Evolutionary conservation across 2,888 invertebrate species (phyloP).

Genomic region (Mycalesis mineus): DNA sequence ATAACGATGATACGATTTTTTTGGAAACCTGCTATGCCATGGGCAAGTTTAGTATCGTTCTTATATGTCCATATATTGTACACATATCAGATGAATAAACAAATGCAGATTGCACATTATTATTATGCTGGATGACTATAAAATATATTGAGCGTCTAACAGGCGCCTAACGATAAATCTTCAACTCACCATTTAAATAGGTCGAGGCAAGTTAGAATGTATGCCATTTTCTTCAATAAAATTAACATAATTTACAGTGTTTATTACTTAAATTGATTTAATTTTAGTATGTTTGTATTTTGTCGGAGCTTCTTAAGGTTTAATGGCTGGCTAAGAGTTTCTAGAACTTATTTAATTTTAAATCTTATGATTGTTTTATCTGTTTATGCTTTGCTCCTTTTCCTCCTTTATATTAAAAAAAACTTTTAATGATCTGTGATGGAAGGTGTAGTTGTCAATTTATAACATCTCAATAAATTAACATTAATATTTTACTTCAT

Average conservation of each 20-base stretch:
- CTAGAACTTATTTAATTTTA: not conserved
- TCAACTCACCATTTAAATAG: constrained; percentile 1
- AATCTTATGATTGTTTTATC: not conserved
- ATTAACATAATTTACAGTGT: constrained; percentile 1
- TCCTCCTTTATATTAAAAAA: no score
- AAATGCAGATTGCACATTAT: not conserved
- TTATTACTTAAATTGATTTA: constrained; percentile 1
- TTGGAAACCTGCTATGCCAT: no score
- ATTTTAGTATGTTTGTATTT: not conserved
- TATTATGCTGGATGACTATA: not conserved
- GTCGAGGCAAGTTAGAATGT: constrained; percentile 13
- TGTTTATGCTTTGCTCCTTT: constrained; percentile 12
- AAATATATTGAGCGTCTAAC: not conserved
- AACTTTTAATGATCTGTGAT: no score
- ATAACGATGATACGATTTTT: no score
- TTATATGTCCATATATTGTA: no score
- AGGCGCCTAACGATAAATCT: not conserved
- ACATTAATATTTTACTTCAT: no score
- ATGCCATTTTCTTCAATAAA: constrained; percentile 1
- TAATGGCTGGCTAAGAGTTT: not conserved
- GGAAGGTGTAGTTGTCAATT: no score
- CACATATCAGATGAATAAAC: no score
- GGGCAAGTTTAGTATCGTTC: no score
- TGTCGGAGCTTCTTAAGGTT: not conserved
- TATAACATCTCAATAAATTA: no score